Evolutionary conservation across 2,888 invertebrate species (phyloP).

Genomic region (Microctonus hyperodae): DNA sequence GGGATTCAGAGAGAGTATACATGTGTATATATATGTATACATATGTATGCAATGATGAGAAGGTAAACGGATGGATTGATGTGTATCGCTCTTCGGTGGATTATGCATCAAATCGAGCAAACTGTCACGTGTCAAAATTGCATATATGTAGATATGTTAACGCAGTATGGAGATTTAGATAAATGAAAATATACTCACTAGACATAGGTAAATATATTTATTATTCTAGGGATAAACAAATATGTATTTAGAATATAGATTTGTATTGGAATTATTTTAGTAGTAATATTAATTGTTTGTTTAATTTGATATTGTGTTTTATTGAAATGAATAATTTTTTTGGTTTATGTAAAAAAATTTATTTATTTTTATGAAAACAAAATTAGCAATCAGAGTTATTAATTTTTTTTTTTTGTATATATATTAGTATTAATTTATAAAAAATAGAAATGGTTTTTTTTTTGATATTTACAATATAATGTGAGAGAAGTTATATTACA

Average conservation of each 20-base stretch:
- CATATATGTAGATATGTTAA: not conserved
- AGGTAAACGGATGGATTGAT: conserved; percentile 37
- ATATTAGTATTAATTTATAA: not conserved
- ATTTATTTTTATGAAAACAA: too few species aligned
- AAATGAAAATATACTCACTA: not conserved
- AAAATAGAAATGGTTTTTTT: not conserved
- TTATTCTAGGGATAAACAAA: too few species aligned
- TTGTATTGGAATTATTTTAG: too few species aligned
- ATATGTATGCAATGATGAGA: conserved; percentile 23
- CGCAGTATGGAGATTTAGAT: not conserved
- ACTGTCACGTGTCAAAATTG: conserved; percentile 33
- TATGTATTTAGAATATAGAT: too few species aligned
- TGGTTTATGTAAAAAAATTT: too few species aligned
- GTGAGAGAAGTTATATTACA: too few species aligned
- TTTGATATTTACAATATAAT: not conserved
- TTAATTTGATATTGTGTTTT: too few species aligned
- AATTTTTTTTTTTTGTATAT: not conserved
- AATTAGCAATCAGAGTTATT: too few species aligned
- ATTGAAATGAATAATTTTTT: too few species aligned
- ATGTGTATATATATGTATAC: too few species aligned
- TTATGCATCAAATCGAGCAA: conserved; percentile 44
- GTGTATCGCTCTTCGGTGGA: conserved; percentile 38
- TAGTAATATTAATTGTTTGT: too few species aligned
- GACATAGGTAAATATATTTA: too few species aligned
- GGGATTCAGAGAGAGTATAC: conserved; percentile 12